Conservation (phyloP, 2,797 vertebrate species). For the Lagocephalus sceleratus region DNA sequence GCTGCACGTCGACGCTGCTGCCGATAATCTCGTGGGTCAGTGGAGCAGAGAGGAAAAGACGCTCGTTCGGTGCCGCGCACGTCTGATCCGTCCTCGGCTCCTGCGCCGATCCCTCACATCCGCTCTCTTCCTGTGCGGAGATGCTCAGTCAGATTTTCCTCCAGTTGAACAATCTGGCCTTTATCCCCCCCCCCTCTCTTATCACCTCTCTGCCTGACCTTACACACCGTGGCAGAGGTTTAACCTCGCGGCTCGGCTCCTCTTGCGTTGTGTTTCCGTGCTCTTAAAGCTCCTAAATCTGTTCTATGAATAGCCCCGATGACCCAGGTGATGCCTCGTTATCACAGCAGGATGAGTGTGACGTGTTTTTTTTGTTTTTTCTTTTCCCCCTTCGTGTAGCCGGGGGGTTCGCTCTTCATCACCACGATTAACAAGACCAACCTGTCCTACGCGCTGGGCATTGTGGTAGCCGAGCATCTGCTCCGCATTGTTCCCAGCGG, state of each 20-base stretch:
- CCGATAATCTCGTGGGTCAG: slow-evolving; percentile 45
- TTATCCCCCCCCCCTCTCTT: not conserved
- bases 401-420: slow-evolving; percentile 90
- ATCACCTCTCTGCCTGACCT: not conserved
- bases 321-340: not conserved
- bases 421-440: slow-evolving; percentile 94
- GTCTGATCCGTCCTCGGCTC: not conserved
- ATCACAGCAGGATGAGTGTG: not conserved
- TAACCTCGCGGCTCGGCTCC: slow-evolving; percentile 16
- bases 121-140: not conserved
- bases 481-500: slow-evolving; percentile 86
- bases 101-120: slow-evolving; percentile 12
- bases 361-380: not conserved
- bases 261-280: not conserved
- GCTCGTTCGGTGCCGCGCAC: slow-evolving; percentile 14
- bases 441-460: slow-evolving; percentile 87
- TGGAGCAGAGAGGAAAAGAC: slow-evolving; percentile 29
- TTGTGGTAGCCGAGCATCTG: slow-evolving; percentile 86
- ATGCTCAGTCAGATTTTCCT: slow-evolving; percentile 1
- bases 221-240: slow-evolving; percentile 5
- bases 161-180: not conserved
- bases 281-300: slow-evolving; percentile 27
- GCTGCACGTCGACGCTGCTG: slow-evolving; percentile 13
- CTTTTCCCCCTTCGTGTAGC: slow-evolving; percentile 65
- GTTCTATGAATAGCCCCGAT: slow-evolving; percentile 22